Conservation (phyloP, 2,888 invertebrate species). For the Drosophila barbarae region DNA sequence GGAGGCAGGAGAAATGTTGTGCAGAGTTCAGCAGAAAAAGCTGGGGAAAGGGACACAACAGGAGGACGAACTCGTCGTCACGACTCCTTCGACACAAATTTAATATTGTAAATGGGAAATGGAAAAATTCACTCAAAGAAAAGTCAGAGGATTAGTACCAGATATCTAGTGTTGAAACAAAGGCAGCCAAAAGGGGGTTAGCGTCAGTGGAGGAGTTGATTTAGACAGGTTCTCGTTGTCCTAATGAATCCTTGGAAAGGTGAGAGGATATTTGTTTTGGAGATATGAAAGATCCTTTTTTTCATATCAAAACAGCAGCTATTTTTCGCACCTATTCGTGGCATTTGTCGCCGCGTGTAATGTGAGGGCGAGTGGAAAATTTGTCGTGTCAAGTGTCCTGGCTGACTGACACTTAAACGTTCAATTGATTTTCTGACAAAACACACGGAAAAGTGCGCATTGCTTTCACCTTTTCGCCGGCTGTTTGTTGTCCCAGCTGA, state of each 20-base stretch:
- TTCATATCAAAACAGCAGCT: too few species aligned
- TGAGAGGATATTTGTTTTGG: too few species aligned
- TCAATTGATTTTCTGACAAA: constrained; percentile 66
- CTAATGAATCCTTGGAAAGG: too few species aligned
- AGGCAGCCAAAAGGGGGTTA: too few species aligned
- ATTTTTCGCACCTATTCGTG: background rate
- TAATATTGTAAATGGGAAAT: constrained; percentile 42
- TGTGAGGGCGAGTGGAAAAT: constrained; percentile 26
- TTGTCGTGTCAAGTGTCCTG: constrained; percentile 35
- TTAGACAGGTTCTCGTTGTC: too few species aligned
- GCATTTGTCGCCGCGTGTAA: constrained; percentile 9
- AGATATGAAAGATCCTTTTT: background rate
- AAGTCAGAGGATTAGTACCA: background rate
- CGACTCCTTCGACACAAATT: constrained; percentile 33
- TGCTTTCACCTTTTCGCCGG: constrained; percentile 38
- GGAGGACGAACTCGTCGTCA: constrained; percentile 29
- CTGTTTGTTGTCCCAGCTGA: constrained; percentile 38
- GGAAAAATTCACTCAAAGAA: constrained; percentile 21
- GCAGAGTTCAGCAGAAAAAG: constrained; percentile 24
- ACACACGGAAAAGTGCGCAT: constrained; percentile 12
- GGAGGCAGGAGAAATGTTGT: background rate
- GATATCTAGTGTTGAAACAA: background rate
- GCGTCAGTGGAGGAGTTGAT: too few species aligned
- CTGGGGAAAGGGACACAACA: constrained; percentile 11
- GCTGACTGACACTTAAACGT: constrained; percentile 43